phyloP scores from a whole-genome alignment of 2,888 invertebrate genomes.

The Meganola albula region DNA sequence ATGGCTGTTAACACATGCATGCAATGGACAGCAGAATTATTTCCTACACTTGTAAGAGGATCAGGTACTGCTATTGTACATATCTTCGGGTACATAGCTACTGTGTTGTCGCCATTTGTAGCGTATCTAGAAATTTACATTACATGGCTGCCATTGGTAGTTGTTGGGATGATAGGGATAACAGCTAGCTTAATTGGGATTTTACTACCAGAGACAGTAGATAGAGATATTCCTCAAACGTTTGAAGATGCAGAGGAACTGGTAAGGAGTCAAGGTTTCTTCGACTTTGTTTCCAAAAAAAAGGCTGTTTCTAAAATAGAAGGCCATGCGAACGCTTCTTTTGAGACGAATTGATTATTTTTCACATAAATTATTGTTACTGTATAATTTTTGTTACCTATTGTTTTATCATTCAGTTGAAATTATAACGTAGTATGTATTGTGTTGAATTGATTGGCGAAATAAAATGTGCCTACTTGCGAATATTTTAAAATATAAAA shows the following conservation, averaged over 20 bases:
- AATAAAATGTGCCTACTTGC: too few relatives aligned
- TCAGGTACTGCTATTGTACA: constrained; percentile 49
- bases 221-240: constrained; percentile 55
- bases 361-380: too few relatives aligned
- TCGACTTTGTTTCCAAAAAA: constrained; percentile 43
- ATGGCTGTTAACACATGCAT: constrained; percentile 43
- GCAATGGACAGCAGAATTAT: constrained; percentile 55
- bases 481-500: too few relatives aligned
- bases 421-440: too few relatives aligned
- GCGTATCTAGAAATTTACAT: constrained; percentile 45
- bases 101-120: constrained; percentile 54
- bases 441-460: too few relatives aligned
- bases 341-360: constrained; percentile 18
- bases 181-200: constrained; percentile 37
- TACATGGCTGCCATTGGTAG: constrained; percentile 47
- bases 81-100: constrained; percentile 47
- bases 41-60: constrained; percentile 55
- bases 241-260: constrained; percentile 56
- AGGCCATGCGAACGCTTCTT: constrained; percentile 20
- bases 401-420: too few relatives aligned
- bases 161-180: constrained; percentile 37
- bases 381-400: too few relatives aligned
- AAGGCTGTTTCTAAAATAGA: constrained; percentile 7
- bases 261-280: constrained; percentile 37
- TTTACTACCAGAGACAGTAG: constrained; percentile 53